Evolutionary conservation across 1,140 invertebrate species (phyloP).

Genomic region (Saccostrea echinata): DNA sequence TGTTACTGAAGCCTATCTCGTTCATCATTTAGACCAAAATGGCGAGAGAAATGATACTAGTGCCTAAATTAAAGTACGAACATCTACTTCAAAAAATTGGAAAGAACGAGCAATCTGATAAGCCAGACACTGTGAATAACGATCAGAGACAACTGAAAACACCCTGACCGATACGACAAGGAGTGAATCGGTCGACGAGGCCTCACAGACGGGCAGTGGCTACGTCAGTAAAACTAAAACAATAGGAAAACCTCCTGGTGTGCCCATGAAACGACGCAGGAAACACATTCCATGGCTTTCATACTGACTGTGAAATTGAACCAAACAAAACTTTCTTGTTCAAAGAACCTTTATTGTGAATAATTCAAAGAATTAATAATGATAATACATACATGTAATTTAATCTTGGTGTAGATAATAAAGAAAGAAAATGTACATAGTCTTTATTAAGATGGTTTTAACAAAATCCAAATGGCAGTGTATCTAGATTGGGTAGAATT

Average conservation of each 20-base stretch:
- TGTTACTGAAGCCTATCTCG: constrained; percentile 47
- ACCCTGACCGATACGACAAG: constrained; percentile 41
- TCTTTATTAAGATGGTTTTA: constrained; percentile 45
- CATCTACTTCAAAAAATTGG: constrained; percentile 42
- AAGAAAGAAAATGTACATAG: constrained; percentile 1
- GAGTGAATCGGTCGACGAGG: constrained; percentile 39
- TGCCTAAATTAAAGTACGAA: constrained; percentile 55
- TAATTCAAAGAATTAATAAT: constrained; percentile 33
- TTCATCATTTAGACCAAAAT: constrained; percentile 47
- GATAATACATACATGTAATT: constrained; percentile 4
- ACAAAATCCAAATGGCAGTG: constrained; percentile 56
- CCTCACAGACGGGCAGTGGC: constrained; percentile 35
- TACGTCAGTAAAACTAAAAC: constrained; percentile 45
- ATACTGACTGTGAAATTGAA: constrained; percentile 43
- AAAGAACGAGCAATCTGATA: constrained; percentile 35
- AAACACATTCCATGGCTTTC: constrained; percentile 46
- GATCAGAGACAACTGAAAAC: constrained; percentile 39
- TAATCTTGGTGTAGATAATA: constrained; percentile 1
- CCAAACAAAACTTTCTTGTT: constrained; percentile 26
- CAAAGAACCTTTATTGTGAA: constrained; percentile 25
- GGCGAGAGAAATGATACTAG: constrained; percentile 52
- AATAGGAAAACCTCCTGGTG: constrained; percentile 50
- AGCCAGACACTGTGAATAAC: constrained; percentile 40
- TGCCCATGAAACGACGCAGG: constrained; percentile 46
- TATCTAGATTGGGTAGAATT: constrained; percentile 49